Base-by-base conservation (phyloP, 2,888 invertebrate species). In the Leptopilina drosophilae region DNA sequence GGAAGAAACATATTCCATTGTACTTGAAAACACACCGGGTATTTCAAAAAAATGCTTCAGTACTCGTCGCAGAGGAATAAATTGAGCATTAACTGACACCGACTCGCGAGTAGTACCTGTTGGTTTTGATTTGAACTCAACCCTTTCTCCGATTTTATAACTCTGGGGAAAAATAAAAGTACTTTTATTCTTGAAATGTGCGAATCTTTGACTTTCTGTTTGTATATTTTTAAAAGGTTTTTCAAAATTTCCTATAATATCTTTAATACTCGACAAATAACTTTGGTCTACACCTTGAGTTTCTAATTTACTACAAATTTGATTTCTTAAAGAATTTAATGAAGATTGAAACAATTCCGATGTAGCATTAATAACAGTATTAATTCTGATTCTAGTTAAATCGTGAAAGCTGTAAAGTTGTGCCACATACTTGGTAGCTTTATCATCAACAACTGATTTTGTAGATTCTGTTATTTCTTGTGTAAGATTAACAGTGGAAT, bases 11-110 rank as follows among this genome's bases (percentile, higher is more conserved):
- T 83, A 84, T 26, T 82, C 66, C 7, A 78, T 26, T 46, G 78
- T 80, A 69, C 62, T 56, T n/a, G 80, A 64, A 4, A 79, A 80
- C 64, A 81, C 59, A 20, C 62, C 67, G 12, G 79, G 80, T 0
- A 82, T 40, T 78, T 84, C 77, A 40, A 80, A 82, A 78, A 84
- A 81, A 8, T 64, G 42, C 40, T 76, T 81, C 42, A 81, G 79
- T 49, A 83, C 82, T 20, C 77, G 40, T 49, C 81, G 15, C 1
- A 84, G 12, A 15, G 81, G 78, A 65, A 83, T 79, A 12, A 82
- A 83, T 59, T 85, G 80, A 26, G 77, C 83, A 11, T 77, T 64
- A n/a, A 82, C 49, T 49, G 77, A 79, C 53, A 78, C 66, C 53
- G 15, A 67, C 11, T 77, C 20, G 75, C 81, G 79, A 14, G 26